These are phyloP conservation scores for Trichomycterus rosablanca DNA, from an alignment of 2,113 vertebrate genomes.

Conservation along the genomic window DNA sequence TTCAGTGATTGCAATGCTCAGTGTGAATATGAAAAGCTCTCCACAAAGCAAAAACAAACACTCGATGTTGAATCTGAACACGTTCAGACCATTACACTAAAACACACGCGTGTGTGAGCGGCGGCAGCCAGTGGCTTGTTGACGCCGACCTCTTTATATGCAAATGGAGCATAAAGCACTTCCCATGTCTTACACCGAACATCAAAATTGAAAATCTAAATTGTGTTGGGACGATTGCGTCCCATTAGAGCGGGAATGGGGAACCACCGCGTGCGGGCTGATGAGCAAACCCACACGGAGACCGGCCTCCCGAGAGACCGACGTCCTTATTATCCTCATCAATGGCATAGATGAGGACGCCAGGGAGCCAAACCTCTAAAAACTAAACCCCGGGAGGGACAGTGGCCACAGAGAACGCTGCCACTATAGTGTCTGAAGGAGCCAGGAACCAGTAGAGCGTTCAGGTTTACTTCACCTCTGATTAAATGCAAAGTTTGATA, in stretches of 20 bases:
- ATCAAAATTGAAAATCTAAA: conserved; percentile 57
- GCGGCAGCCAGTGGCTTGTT: conserved; percentile 51
- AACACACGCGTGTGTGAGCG: conserved; percentile 33
- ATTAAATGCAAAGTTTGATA: not conserved
- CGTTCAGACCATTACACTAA: conserved; percentile 5
- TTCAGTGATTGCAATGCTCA: too few species aligned
- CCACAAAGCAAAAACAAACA: not conserved
- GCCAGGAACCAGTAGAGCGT: too few species aligned
- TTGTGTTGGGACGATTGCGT: conserved; percentile 46
- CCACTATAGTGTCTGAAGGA: too few species aligned
- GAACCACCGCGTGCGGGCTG: not conserved
- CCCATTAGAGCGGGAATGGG: conserved; percentile 25
- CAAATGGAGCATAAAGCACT: conserved; percentile 26
- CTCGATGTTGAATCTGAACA: conserved; percentile 36
- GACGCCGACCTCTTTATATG: conserved; percentile 42
- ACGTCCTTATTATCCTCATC: conserved; percentile 27
- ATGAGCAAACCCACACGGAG: conserved; percentile 9
- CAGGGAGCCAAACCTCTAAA: conserved; percentile 6
- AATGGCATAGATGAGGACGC: conserved; percentile 1
- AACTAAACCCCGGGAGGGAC: conserved; percentile 1
- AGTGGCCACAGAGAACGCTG: not conserved
- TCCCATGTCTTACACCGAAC: conserved; percentile 35
- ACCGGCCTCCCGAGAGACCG: conserved; percentile 9
- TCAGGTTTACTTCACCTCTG: too few species aligned
- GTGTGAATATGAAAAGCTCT: too few species aligned